Conservation (phyloP, 2,113 vertebrate species). For the Zosterops japonicus region DNA sequence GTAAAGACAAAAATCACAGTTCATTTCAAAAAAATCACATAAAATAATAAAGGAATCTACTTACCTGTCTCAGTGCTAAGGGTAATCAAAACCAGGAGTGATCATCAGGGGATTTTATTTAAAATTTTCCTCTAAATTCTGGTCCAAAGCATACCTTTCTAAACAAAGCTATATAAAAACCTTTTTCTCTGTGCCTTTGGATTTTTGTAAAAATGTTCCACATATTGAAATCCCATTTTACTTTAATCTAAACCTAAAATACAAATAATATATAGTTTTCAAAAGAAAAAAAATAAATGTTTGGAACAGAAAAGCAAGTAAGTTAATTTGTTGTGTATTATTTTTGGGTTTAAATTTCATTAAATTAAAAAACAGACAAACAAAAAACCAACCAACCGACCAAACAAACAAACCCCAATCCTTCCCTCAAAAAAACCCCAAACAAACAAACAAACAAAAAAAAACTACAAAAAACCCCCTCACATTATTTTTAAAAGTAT, state of each 20-base stretch:
- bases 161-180: not conserved
- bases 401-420: too few relatives aligned
- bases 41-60: not conserved
- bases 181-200: not conserved
- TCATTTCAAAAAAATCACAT: not conserved
- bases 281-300: not conserved
- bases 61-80: not conserved
- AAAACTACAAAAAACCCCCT: too few relatives aligned
- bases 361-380: not conserved
- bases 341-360: not conserved
- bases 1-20: accelerated
- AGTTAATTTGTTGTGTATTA: not conserved
- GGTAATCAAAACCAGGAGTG: not conserved
- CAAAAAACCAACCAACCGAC: too few relatives aligned
- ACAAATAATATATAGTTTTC: not conserved
- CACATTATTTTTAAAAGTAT: not conserved
- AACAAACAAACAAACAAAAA: too few relatives aligned
- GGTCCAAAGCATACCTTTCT: not conserved
- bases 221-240: not conserved
- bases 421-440: too few relatives aligned
- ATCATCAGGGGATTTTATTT: not conserved
- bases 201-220: not conserved
- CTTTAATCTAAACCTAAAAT: not conserved
- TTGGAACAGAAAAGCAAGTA: not conserved
- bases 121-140: not conserved